Evolutionary conservation across 2,113 vertebrate species (phyloP), one percentile per base, ranked within the genome.

Genomic region (Ciconia maguari): DNA sequence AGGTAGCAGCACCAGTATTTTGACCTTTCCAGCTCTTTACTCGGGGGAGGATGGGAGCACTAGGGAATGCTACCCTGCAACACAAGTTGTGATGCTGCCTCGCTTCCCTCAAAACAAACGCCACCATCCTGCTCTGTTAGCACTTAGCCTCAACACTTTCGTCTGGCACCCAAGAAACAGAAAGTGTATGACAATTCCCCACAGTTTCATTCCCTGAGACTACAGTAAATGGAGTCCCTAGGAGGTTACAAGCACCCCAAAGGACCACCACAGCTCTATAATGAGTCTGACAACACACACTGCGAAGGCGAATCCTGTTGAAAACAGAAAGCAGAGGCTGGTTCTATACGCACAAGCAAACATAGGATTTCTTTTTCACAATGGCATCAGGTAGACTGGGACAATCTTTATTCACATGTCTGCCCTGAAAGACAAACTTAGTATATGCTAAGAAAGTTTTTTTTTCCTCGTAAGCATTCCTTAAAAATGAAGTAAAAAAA

Each of bases 361-460:
- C 32, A 74, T 2, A 34, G 6, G 4, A 62, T 36, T 80, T 70
- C 49, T 44, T 83, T 69, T 80, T 22, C 79, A 58, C 26, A 64
- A 14, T 5, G 6, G 42, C 30, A 82, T 49, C 66, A 54, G 17
- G 21, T 46, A 66, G 32, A 42, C 4, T 4, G 16, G 34, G 24
- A 68, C 18, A 70, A 55, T 25, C 34, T 86, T 86, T 32, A 86
- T 16, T 72, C 21, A 41, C 8, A 16, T 1, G 3, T 20, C 61
- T 24, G 29, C n/a, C 24, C 30, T 77, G 49, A 79, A 94, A 77
- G 64, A 79, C 34, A 79, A 68, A 81, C 62, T 75, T 34, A 21
- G 14, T 9, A 51, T 1, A 0, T 16, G 49, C 34, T 60, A 38
- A 26, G 9, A 21, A 89, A 89, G 46, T 2, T 55, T 24, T 0